Base-by-base conservation (phyloP, 92 coral and sea anemone species). In the Phenganax subtilis region DNA sequence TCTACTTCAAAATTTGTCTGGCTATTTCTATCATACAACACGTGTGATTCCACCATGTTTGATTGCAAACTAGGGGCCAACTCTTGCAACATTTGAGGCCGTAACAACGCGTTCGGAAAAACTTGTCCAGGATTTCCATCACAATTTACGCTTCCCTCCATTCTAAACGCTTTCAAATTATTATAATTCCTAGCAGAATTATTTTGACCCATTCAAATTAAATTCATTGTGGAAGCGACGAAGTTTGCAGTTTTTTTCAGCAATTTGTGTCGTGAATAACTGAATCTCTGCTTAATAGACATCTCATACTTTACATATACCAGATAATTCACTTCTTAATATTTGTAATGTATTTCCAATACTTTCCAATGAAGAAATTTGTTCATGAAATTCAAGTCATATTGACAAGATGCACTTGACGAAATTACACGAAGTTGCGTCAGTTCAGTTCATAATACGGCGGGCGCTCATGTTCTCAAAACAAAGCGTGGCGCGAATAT, bases 141-240 rank as follows among this genome's bases (percentile, higher is more conserved):
- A 28, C 6, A 30, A 68, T 68, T 68, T 16, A 30, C 0, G 14
- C 53, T 12, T 20, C 14, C 12, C 1, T 10, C 73, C 29, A 53
- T 30, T 6, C 14, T 68, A 68, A 68, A 68, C 73, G 11, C 53
- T 68, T 28, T 51, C 73, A 68, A 68, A 68, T 68, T 37, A 37
- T 68, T 29, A 28, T 7, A 20, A 37, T 37, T 30, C 16, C 25
- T 20, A 20, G 25, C 25, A 20, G 25, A 20, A 20, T 20, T 20
- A 20, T 20, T 20, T 20, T 15, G 51, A 4, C 72, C 72, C 72
- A 67, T 67, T 10, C 11, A 6, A 6, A 10, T 9, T 4, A 9
- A 12, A 17, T 27, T 20, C 71, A 67, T 20, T 20, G 25, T 20
- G 25, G 25, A 20, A 20, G 25, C 25, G 25, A 20, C 25, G 25